Base-by-base conservation (phyloP, 2,888 invertebrate species). In the Agrenia bidenticulata region DNA sequence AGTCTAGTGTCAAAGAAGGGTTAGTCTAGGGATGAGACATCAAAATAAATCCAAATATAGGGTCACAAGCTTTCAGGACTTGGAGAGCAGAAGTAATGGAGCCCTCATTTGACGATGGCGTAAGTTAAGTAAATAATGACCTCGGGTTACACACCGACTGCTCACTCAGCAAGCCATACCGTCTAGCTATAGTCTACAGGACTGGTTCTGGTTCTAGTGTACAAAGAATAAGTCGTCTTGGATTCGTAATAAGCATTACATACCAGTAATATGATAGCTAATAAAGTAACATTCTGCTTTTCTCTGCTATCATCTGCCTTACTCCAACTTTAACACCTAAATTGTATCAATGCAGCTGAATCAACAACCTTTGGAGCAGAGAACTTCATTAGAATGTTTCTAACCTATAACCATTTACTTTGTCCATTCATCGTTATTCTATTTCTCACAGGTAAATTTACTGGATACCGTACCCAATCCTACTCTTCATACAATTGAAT, bases 41-140 rank as follows among this genome's bases (percentile, higher is more conserved):
- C 51, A 51, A 51, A 51, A 51, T 51, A 51, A 51, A 51, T 51
- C 51, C 24, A 51, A 51, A 51, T 24, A 51, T 15, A 24, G 15
- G 24, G 15, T 23, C 24, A 51, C 51, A 4, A 32, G 32, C 5
- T 32, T 11, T 17, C 23, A 15, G 23, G 19, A 23, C 19, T 45
- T n/a, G 19, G 24, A 23, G 23, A 49, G 56, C 7, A 27, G 50
- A 51, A 39, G 60, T 61, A 64, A 64, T 64, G 60, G 64, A 61
- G 42, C 53, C 55, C 39, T 58, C 63, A 63, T 63, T 63, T 58
- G 41, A 57, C 21, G 51, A 63, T 63, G 32, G 53, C 39, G 19
- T 59, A 60, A 61, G 54, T 55, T 64, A 64, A 64, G 60, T 61
- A 61, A 64, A 58, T 58, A 58, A 58, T 58, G 58, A 58, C 58